phyloP scores from a whole-genome alignment of 2,888 invertebrate genomes.

The Pterostichus madidus region DNA sequence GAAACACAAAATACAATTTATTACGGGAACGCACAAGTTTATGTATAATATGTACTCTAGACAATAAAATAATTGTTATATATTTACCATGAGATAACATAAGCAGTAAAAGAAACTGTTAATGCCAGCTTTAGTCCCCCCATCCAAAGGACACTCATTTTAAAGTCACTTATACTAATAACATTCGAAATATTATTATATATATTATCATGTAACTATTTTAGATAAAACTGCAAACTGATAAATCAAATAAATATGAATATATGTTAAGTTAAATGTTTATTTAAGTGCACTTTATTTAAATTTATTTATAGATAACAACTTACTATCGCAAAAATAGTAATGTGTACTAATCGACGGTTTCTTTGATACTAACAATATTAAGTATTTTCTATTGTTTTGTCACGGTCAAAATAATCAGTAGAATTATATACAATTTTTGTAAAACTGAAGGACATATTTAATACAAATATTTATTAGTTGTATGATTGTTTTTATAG shows the following conservation, averaged over 20 bases:
- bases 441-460: slow-evolving; percentile 27
- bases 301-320: neutral
- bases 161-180: slow-evolving; percentile 69
- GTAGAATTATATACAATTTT: slow-evolving; percentile 18
- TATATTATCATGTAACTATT: slow-evolving; percentile 2
- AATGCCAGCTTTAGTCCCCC: slow-evolving; percentile 82
- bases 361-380: neutral
- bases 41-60: neutral
- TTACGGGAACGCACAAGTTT: too few relatives aligned
- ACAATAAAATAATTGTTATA: slow-evolving; percentile 20
- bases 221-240: too few relatives aligned
- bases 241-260: neutral
- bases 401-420: slow-evolving; percentile 44
- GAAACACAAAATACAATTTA: neutral
- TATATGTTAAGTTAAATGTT: neutral
- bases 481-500: neutral
- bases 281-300: neutral
- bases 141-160: slow-evolving; percentile 84
- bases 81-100: slow-evolving; percentile 81
- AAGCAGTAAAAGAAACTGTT: slow-evolving; percentile 82
- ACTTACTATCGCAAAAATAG: slow-evolving; percentile 18
- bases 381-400: slow-evolving; percentile 19
- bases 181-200: slow-evolving; percentile 59
- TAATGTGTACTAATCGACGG: neutral
- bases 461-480: neutral